Evolutionary conservation across 2,888 invertebrate genomes (phyloP), one percentile per base, ranked within the genome.

Genomic region (Tachina lurida): DNA sequence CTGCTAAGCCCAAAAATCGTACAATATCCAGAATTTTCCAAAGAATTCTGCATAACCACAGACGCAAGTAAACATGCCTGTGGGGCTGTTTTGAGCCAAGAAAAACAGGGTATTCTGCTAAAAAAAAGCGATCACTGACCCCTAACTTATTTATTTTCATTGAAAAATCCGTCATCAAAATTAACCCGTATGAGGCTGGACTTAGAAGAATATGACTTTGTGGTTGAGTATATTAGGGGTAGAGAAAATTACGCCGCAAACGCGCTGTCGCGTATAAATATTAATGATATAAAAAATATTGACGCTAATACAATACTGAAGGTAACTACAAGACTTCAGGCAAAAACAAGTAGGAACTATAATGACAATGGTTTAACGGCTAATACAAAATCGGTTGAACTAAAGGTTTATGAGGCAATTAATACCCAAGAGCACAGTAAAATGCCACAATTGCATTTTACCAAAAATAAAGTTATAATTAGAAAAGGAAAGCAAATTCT

Each of bases 251-350:
- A 49, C 31, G 67, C 49, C 15, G 31, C 41, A 5, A 17, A 68
- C 5, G 68, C 68, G 39, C 68, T 68, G 54, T 41, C 52, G 17
- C 68, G 68, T 17, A 54, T 68, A 17, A 54, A 68, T 31, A 54
- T 68, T 15, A 15, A 41, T 68, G 68, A 68, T 9, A 68, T 68
- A 7, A 68, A 68, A 49, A 15, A 43, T 8, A 49, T 67, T 49
- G 49, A 31, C 2, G 67, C 31, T n/a, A 67, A 31, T 13, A 31
- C 67, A 49, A 47, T 65, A 65, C 19, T 65, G 8, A 68, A 22
- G 47, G 22, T 65, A 10, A n/a, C n/a, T n/a, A 62, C 60, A 15
- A 31, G 31, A 31, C 31, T 31, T 31, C 31, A 31, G 31, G 31
- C 31, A 4, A 31, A 31, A n/a, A n/a, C n/a, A 31, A 2, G 9